phyloP scores from a whole-genome alignment of 2,113 vertebrate genomes.

The Cyanoramphus novaezelandiae region DNA sequence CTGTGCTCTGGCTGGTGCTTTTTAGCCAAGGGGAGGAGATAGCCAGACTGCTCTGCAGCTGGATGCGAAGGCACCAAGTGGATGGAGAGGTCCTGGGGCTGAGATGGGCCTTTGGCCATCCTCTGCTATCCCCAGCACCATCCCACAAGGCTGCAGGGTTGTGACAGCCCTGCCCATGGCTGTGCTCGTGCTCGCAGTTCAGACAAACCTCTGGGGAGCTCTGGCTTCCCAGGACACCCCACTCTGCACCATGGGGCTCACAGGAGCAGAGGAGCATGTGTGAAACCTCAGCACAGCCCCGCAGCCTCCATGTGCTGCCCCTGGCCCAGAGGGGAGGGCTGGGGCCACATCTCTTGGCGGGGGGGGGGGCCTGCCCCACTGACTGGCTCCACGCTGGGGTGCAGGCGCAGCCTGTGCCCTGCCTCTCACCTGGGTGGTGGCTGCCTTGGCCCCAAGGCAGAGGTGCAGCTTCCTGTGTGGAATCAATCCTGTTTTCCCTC shows the following conservation, averaged over 20 bases:
- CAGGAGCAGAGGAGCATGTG: rapidly evolving
- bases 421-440: not conserved
- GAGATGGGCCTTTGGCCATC: not conserved
- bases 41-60: not conserved
- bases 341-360: not conserved
- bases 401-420: not conserved
- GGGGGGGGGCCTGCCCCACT: rapidly evolving
- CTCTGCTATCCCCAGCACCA: not conserved
- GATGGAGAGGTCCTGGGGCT: not conserved
- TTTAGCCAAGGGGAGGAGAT: not conserved
- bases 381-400: rapidly evolving
- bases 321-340: rapidly evolving
- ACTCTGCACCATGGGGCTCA: rapidly evolving
- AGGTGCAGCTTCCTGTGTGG: not conserved
- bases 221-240: not conserved
- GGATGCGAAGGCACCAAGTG: not conserved
- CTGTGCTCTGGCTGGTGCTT: rapidly evolving
- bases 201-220: not conserved
- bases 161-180: not conserved
- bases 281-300: not conserved
- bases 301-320: not conserved
- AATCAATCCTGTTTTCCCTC: not conserved
- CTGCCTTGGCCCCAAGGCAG: not conserved
- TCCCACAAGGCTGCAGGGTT: not conserved
- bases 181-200: rapidly evolving